Percentiles rank a stretch among this genome's conserved stretches.
Evolutionary conservation across 2,888 invertebrate genomes (phyloP).

Genomic region (Acronicta psi): DNA sequence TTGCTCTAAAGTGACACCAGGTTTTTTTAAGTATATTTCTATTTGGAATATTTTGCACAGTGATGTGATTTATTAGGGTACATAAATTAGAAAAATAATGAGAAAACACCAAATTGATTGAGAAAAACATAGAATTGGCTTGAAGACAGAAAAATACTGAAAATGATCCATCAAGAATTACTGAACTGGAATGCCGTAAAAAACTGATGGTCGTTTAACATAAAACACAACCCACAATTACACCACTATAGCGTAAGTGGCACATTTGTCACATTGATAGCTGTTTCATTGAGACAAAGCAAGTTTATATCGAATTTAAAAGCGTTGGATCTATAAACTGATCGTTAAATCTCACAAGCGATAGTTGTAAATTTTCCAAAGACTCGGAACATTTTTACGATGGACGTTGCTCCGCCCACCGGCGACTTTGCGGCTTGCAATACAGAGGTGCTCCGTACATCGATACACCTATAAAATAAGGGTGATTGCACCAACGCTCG

Average conservation of each 20-base stretch:
- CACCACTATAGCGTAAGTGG: slow-evolving; percentile 64
- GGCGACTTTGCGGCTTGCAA: slow-evolving; percentile 79
- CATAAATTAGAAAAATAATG: no score
- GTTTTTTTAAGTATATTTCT: no score
- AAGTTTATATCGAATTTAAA: slow-evolving; percentile 84
- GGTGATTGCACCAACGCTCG: slow-evolving; percentile 57
- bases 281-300: slow-evolving; percentile 78
- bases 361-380: slow-evolving; percentile 86
- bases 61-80: no score
- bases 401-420: slow-evolving; percentile 82
- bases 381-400: slow-evolving; percentile 82
- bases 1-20: no score
- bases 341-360: slow-evolving; percentile 85
- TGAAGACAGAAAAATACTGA: slow-evolving; percentile 12
- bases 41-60: no score
- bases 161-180: slow-evolving; percentile 18
- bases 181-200: slow-evolving; percentile 33
- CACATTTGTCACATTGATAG: slow-evolving; percentile 71
- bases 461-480: slow-evolving; percentile 79
- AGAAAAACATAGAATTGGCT: slow-evolving; percentile 12
- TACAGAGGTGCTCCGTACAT: slow-evolving; percentile 70
- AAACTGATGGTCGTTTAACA: slow-evolving; percentile 52
- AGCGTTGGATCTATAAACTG: slow-evolving; percentile 86
- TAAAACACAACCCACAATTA: slow-evolving; percentile 65
- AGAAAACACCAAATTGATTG: no score